phyloP scores from a whole-genome alignment of 1,140 invertebrate genomes.

The Plectrocnemia conspersa region DNA sequence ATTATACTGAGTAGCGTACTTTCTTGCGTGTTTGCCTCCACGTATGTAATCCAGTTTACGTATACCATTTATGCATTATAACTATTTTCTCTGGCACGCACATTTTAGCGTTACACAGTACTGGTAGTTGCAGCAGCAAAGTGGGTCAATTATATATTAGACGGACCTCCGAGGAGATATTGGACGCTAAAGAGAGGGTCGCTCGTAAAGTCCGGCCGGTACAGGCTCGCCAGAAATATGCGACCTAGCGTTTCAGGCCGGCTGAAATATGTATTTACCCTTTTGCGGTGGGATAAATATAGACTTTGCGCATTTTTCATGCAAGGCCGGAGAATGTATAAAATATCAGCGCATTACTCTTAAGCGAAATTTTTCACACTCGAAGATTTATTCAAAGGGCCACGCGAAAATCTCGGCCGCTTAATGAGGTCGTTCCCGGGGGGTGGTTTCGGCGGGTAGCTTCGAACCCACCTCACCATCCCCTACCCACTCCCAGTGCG shows the following conservation, averaged over 20 bases:
- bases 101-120: no score
- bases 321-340: not conserved
- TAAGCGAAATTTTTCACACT: slow-evolving; percentile 1
- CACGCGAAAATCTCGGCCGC: slow-evolving; percentile 11
- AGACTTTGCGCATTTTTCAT: no score
- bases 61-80: no score
- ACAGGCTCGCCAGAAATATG: not conserved
- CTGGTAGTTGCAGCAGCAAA: no score
- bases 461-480: not conserved
- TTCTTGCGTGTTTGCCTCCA: no score
- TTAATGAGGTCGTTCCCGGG: slow-evolving; percentile 23
- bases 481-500: not conserved
- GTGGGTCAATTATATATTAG: no score
- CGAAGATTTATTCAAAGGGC: slow-evolving; percentile 18
- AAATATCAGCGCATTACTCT: slow-evolving; percentile 6
- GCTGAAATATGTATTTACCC: no score
- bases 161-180: no score
- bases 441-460: not conserved
- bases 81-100: no score
- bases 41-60: no score
- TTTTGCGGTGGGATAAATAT: no score
- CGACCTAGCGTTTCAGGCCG: slow-evolving; percentile 1
- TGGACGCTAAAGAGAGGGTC: not conserved
- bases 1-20: no score
- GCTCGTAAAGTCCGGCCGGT: not conserved